Conservation (phyloP, 2,888 invertebrate species). For the Agriopis aurantiaria region DNA sequence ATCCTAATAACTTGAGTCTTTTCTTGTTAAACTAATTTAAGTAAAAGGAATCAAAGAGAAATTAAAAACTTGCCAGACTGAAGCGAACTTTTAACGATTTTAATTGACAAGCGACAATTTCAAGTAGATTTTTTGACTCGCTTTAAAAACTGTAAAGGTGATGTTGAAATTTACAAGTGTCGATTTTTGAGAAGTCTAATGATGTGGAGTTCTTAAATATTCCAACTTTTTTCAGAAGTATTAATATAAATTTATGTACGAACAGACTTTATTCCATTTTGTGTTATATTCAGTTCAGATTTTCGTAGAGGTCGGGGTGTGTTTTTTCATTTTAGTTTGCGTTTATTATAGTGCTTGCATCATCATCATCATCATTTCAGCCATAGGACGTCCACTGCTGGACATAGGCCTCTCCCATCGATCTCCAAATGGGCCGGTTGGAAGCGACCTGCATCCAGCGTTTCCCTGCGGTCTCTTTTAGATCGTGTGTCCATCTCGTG, state of each 20-base stretch:
- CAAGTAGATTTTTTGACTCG: conserved; percentile 23
- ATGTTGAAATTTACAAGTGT: conserved; percentile 14
- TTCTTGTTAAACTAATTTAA: conserved; percentile 41
- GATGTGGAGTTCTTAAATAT: conserved; percentile 12
- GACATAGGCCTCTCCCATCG: too few relatives aligned
- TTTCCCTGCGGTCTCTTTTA: too few relatives aligned
- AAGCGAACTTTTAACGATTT: conserved; percentile 43
- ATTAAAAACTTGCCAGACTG: conserved; percentile 50
- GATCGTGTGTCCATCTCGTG: too few relatives aligned
- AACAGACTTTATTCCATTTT: too few relatives aligned
- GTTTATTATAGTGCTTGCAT: too few relatives aligned
- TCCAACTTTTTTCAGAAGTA: conserved; percentile 1
- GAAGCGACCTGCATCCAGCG: too few relatives aligned
- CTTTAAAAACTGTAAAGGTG: conserved; percentile 18
- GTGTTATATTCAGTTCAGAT: too few relatives aligned
- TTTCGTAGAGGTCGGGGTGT: too few relatives aligned
- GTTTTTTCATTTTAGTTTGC: too few relatives aligned
- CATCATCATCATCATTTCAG: too few relatives aligned
- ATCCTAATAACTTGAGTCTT: conserved; percentile 38
- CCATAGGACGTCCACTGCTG: too few relatives aligned
- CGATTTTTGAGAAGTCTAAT: background rate
- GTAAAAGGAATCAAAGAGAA: conserved; percentile 36
- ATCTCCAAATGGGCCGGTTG: too few relatives aligned
- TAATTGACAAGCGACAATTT: conserved; percentile 41
- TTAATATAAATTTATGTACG: background rate